These are phyloP conservation scores for Adoxophyes honmai DNA, from an alignment of 1,140 invertebrate genomes.

Conservation along the genomic window DNA sequence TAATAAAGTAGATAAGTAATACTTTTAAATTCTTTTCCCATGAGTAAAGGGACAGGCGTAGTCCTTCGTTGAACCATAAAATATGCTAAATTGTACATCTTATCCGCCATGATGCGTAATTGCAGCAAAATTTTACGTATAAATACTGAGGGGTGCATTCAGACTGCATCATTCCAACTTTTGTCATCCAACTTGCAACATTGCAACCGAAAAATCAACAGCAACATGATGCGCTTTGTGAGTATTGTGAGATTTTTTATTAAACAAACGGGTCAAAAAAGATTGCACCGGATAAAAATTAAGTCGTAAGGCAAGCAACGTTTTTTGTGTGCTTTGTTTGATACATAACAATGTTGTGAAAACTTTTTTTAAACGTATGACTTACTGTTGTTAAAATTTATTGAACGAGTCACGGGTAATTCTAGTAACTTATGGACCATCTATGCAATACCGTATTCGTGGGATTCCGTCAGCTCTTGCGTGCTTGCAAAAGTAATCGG, in stretches of 20 bases:
- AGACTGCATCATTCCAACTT: constrained; percentile 56
- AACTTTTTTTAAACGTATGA: too few species aligned
- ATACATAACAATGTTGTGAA: too few species aligned
- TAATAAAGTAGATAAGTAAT: too few species aligned
- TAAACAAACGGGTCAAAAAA: too few species aligned
- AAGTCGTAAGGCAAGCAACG: too few species aligned
- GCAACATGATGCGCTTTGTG: constrained; percentile 57
- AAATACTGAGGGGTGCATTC: constrained; percentile 63
- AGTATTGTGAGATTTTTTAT: constrained; percentile 28
- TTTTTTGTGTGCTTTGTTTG: too few species aligned
- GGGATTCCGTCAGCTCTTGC: neutral
- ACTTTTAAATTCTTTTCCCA: too few species aligned
- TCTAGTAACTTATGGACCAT: neutral
- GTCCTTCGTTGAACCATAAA: constrained; percentile 58
- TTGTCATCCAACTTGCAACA: constrained; percentile 36
- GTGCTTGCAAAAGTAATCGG: neutral
- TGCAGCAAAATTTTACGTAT: constrained; percentile 62
- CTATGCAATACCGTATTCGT: neutral
- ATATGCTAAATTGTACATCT: constrained; percentile 37
- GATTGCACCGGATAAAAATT: too few species aligned
- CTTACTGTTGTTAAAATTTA: too few species aligned
- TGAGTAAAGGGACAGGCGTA: neutral
- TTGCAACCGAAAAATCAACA: constrained; percentile 16
- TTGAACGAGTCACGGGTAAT: neutral
- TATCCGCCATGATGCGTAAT: constrained; percentile 51